Evolutionary conservation across 2,888 invertebrate species (phyloP).

Genomic region (Tanytarsus gracilentus): DNA sequence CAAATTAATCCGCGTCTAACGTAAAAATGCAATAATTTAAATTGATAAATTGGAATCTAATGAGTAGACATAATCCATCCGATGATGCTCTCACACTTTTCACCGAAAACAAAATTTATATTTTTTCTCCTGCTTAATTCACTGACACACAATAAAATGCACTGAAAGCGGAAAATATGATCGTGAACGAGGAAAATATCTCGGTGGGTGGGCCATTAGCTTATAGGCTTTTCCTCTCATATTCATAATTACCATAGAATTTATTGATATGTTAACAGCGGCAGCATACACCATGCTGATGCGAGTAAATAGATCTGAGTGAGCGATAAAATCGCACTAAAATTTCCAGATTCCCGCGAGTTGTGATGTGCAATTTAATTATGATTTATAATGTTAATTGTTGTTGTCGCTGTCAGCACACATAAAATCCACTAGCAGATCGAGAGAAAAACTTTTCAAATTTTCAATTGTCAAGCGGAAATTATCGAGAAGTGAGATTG

Average conservation of each 20-base stretch:
- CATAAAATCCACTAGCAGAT: too few relatives aligned
- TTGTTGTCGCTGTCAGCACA: background rate
- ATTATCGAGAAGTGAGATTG: too few relatives aligned
- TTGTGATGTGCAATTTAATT: background rate
- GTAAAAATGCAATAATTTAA: too few relatives aligned
- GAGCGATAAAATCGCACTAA: too few relatives aligned
- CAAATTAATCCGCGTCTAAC: too few relatives aligned
- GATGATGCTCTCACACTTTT: too few relatives aligned
- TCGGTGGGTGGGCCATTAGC: constrained; percentile 3
- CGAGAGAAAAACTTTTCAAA: too few relatives aligned
- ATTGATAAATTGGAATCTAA: too few relatives aligned
- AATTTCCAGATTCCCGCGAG: background rate
- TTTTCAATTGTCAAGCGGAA: too few relatives aligned
- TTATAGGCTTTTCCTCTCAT: background rate
- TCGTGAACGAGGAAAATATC: background rate
- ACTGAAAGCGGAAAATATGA: background rate
- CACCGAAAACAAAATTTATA: too few relatives aligned
- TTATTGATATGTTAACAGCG: constrained; percentile 20
- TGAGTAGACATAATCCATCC: too few relatives aligned
- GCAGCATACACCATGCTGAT: background rate
- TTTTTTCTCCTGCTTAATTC: too few relatives aligned
- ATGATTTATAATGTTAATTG: background rate
- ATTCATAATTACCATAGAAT: constrained; percentile 12
- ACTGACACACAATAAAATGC: background rate
- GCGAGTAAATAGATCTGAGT: background rate